Evolutionary conservation across 2,797 vertebrate genomes (phyloP).

Genomic region (Phaenicophaeus curvirostris): DNA sequence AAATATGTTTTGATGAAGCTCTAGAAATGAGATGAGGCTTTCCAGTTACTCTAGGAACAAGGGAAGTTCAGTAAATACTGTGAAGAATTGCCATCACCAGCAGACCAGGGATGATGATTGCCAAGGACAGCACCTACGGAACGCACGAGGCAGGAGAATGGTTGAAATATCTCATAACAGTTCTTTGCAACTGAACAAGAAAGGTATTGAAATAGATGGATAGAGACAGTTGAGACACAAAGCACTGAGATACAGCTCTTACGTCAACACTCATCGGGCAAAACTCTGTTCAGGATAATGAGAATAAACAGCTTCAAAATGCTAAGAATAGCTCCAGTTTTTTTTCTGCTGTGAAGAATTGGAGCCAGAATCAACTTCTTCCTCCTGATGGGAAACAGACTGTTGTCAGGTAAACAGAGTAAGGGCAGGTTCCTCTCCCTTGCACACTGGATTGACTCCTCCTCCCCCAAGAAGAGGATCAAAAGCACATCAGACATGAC

Average conservation of each 20-base stretch:
- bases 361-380: not conserved
- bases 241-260: not conserved
- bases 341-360: not conserved
- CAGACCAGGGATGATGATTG: not conserved
- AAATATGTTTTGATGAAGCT: not conserved
- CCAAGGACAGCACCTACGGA: not conserved
- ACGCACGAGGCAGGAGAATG: not conserved
- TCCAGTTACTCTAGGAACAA: not conserved
- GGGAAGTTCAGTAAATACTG: not conserved
- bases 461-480: not conserved
- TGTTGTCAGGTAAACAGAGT: not conserved
- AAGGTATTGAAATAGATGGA: conserved; percentile 34
- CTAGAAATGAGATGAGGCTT: not conserved
- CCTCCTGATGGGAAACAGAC: not conserved
- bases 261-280: conserved; percentile 12
- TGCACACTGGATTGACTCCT: not conserved
- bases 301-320: conserved; percentile 29
- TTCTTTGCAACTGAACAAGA: conserved; percentile 10
- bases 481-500: not conserved
- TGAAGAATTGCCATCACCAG: not conserved
- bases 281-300: conserved; percentile 28
- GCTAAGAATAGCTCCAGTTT: conserved; percentile 35
- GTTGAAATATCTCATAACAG: not conserved
- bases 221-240: conserved; percentile 18
- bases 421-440: not conserved